Base-by-base conservation (phyloP, 2,113 vertebrate species). In the Aramus guarauna region DNA sequence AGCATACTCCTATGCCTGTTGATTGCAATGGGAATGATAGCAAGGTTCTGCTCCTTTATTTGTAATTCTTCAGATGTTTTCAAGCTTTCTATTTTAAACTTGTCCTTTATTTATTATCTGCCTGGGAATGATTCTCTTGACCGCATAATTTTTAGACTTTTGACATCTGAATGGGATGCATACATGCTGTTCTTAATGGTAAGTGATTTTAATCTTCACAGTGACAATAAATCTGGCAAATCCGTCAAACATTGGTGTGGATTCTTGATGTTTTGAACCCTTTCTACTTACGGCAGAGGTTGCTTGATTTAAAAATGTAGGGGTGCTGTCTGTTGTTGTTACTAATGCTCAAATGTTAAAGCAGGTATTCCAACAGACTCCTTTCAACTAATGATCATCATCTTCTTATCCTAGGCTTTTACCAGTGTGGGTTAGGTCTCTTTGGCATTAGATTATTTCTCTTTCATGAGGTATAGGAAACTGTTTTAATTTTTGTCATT, bases 181-280 rank as follows among this genome's bases (percentile, higher is more conserved):
- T 85, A 69, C 23, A 48, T 76, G 55, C 36, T 80, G 11, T 95
- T 82, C 77, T 77, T 95, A 96, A 59, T 80, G 63, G 67, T 68
- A 66, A 50, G 50, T 92, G 88, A 91, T 96, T 98, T 97, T 96
- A 90, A 96, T 97, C 88, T 96, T 97, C 78, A 88, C 5, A 11
- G 21, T 88, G 47, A 88, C 77, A 90, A 72, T 97, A 96, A 97
- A 97, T 97, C 79, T 97, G 86, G 41, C 73, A 94, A 71, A 87
- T 73, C 56, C 41, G 45, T 97, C 56, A 95, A 95, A 69, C 80
- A 89, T 3, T 81, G 53, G 19, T 45, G 26, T 95, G 53, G 27
- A 78, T 66, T 95, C 67, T 96, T 96, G 68, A 81, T 96, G 68
- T 90, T 98, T 97, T 97, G 59, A 93, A 95, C 50, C 24, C 32